Conservation (phyloP, 2,113 vertebrate species). For the Origma solitaria region DNA sequence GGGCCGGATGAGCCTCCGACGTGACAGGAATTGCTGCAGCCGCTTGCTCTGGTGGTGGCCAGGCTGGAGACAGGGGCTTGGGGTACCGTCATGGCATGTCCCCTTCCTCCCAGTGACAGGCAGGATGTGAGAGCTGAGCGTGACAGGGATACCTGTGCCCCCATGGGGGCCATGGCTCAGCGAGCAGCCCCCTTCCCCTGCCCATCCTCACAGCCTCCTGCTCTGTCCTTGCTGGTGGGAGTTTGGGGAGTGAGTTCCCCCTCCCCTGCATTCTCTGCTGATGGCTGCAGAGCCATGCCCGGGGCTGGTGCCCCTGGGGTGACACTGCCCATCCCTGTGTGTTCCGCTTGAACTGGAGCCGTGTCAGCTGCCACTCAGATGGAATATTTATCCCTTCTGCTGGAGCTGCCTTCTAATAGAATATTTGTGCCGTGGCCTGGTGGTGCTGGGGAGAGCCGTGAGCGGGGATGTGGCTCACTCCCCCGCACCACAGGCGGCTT, state of each 20-base stretch:
- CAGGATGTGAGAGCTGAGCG: accelerated
- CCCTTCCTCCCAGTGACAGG: background rate
- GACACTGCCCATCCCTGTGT: background rate
- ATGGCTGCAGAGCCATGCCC: background rate
- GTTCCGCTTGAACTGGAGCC: background rate
- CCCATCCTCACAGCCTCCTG: background rate
- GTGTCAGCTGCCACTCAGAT: background rate
- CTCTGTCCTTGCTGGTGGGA: background rate
- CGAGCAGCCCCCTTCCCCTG: background rate
- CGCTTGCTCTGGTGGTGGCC: accelerated
- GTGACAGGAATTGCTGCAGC: constrained; percentile 13
- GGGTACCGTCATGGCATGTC: accelerated
- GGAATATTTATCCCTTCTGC: constrained; percentile 20
- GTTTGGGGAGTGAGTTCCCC: background rate
- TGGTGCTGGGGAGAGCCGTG: background rate
- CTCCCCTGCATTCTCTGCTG: background rate
- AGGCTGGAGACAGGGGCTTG: background rate
- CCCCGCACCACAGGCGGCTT: accelerated
- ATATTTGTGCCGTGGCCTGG: background rate
- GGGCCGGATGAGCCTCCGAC: background rate
- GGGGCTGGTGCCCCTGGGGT: background rate
- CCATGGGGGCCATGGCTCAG: background rate
- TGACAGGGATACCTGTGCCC: background rate
- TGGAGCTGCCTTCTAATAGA: constrained; percentile 7
- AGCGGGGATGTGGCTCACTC: accelerated